Evolutionary conservation across 1,140 invertebrate genomes (phyloP).

Genomic region (Tetraneura akinire): DNA sequence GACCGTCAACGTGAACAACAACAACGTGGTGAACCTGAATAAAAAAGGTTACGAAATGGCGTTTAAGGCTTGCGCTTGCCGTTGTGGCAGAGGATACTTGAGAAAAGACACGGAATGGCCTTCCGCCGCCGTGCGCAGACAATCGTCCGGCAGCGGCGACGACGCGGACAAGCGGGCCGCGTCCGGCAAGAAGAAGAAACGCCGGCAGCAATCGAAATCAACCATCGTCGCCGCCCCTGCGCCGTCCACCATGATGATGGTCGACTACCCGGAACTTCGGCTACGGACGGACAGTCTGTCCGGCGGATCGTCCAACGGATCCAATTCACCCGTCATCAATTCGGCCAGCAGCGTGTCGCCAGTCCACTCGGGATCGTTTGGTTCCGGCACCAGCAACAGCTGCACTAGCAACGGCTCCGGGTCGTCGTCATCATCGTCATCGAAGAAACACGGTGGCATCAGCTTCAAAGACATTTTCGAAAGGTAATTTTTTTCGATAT

Average conservation of each 20-base stretch:
- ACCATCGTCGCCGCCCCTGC: conserved; percentile 59
- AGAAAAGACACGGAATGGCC: conserved; percentile 93
- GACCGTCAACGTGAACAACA: conserved; percentile 96
- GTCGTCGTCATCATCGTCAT: conserved; percentile 66
- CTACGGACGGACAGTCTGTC: conserved; percentile 66
- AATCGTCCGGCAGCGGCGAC: conserved; percentile 59
- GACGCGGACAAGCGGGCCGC: conserved; percentile 60
- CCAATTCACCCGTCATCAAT: conserved; percentile 67
- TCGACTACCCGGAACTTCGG: conserved; percentile 58
- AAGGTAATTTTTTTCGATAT: too few species aligned
- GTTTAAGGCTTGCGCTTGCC: conserved; percentile 84
- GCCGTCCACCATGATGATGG: conserved; percentile 53
- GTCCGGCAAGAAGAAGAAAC: conserved; percentile 71
- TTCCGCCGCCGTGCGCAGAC: conserved; percentile 64
- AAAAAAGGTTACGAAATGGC: conserved; percentile 96
- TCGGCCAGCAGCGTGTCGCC: conserved; percentile 70
- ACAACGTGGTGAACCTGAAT: conserved; percentile 86
- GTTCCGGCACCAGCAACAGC: conserved; percentile 62
- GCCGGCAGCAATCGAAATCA: conserved; percentile 67
- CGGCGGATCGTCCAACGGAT: conserved; percentile 61
- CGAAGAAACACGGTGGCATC: conserved; percentile 38
- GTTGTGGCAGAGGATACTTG: conserved; percentile 85
- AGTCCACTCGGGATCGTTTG: conserved; percentile 69
- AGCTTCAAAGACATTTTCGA: conserved; percentile 76
- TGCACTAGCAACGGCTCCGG: conserved; percentile 64